phyloP scores from a whole-genome alignment of 2,113 vertebrate species.

The Antechinus flavipes region DNA sequence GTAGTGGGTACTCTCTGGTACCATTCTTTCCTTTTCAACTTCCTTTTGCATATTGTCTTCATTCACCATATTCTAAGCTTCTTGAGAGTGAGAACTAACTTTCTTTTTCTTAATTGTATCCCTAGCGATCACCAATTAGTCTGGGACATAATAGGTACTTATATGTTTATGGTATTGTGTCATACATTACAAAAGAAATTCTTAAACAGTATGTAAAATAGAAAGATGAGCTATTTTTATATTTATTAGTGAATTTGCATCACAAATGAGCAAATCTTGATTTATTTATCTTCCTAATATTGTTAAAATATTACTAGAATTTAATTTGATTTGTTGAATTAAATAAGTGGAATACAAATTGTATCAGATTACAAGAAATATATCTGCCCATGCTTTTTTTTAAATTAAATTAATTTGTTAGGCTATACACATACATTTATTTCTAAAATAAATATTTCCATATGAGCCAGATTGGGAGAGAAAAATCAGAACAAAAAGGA shows the following conservation, averaged over 20 bases:
- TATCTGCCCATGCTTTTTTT: background rate
- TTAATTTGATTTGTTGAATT: background rate
- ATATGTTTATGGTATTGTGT: conserved; percentile 15
- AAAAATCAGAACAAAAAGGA: too few species aligned
- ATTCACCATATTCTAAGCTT: background rate
- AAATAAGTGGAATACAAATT: background rate
- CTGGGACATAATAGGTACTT: background rate
- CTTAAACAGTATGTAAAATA: background rate
- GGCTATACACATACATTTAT: too few species aligned
- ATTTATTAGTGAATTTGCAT: background rate
- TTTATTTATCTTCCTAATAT: background rate
- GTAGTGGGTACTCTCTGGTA: too few species aligned
- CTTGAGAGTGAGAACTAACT: background rate
- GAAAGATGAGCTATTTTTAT: background rate
- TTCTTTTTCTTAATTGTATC: background rate
- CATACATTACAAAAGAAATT: background rate
- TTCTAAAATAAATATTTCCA: too few species aligned
- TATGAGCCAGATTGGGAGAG: too few species aligned
- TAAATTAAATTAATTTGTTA: too few species aligned
- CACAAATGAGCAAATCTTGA: background rate
- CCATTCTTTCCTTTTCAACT: background rate
- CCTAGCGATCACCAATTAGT: background rate
- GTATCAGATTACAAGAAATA: background rate
- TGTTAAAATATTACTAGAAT: background rate
- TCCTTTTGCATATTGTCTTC: background rate